phyloP scores from a whole-genome alignment of 2,113 vertebrate species.

The Tonatia bakeri region DNA sequence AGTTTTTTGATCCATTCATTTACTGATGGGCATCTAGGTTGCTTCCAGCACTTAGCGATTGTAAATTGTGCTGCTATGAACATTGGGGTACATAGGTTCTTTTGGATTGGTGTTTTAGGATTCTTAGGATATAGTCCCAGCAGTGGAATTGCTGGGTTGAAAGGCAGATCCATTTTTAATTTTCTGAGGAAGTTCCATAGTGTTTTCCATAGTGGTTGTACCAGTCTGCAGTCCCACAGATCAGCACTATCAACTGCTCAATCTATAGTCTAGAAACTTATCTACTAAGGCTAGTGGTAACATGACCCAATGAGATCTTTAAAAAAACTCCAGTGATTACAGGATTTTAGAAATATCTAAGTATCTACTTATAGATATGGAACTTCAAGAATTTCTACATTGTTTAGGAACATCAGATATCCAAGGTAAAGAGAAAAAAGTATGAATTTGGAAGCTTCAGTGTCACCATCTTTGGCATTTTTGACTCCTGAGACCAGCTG shows the following conservation, averaged over 20 bases:
- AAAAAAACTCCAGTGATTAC: not conserved
- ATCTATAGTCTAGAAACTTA: not conserved
- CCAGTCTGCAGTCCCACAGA: too few species aligned
- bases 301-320: not conserved
- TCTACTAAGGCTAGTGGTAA: not conserved
- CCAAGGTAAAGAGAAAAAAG: not conserved
- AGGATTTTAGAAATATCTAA: not conserved
- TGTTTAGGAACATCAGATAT: not conserved
- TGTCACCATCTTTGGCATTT: not conserved
- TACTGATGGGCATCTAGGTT: too few species aligned
- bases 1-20: too few species aligned
- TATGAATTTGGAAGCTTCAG: not conserved
- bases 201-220: too few species aligned
- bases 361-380: not conserved
- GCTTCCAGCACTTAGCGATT: too few species aligned
- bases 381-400: not conserved
- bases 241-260: not conserved
- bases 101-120: too few species aligned
- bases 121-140: too few species aligned
- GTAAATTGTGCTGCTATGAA: too few species aligned
- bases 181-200: too few species aligned
- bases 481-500: not conserved
- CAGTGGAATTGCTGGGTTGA: too few species aligned
- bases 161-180: too few species aligned
- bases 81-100: too few species aligned